phyloP scores from a whole-genome alignment of 2,888 invertebrate species.

The Halocaridina rubra region DNA sequence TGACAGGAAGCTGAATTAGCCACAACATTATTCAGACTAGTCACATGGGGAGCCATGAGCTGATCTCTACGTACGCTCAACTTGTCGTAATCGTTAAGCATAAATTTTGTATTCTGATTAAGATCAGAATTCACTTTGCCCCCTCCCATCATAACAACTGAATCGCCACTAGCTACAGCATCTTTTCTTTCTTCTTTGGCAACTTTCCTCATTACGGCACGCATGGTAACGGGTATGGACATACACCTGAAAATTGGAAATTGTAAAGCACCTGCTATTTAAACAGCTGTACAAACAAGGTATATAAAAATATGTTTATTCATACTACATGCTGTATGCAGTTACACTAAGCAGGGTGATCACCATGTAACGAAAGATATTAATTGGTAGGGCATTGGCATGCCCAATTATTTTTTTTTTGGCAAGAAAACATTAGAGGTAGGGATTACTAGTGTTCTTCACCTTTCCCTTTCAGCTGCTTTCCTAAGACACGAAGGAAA shows the following conservation, averaged over 20 bases:
- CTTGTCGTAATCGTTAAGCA: slow-evolving; percentile 60
- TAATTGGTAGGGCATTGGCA: too few species aligned
- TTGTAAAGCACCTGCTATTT: slow-evolving; percentile 19
- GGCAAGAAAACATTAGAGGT: too few species aligned
- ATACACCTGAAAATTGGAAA: slow-evolving; percentile 76
- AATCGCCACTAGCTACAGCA: slow-evolving; percentile 46
- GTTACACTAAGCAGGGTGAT: neutral
- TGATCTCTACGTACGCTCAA: slow-evolving; percentile 54
- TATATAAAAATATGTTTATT: neutral
- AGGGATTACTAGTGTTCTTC: too few species aligned
- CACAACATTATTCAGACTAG: slow-evolving; percentile 54
- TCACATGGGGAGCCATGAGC: slow-evolving; percentile 44
- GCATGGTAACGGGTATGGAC: slow-evolving; percentile 92
- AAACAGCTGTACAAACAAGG: neutral
- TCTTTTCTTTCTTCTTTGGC: slow-evolving; percentile 59
- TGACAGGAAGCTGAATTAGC: slow-evolving; percentile 43
- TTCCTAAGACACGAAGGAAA: too few species aligned
- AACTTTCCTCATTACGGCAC: slow-evolving; percentile 79
- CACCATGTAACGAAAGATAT: neutral
- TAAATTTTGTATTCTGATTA: slow-evolving; percentile 60
- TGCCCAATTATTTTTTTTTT: too few species aligned
- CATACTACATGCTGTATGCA: neutral
- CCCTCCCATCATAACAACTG: slow-evolving; percentile 56
- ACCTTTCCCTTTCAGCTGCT: too few species aligned
- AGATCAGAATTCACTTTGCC: slow-evolving; percentile 47